Base-by-base conservation (phyloP, 2,113 vertebrate species). In the Phodopus roborovskii region DNA sequence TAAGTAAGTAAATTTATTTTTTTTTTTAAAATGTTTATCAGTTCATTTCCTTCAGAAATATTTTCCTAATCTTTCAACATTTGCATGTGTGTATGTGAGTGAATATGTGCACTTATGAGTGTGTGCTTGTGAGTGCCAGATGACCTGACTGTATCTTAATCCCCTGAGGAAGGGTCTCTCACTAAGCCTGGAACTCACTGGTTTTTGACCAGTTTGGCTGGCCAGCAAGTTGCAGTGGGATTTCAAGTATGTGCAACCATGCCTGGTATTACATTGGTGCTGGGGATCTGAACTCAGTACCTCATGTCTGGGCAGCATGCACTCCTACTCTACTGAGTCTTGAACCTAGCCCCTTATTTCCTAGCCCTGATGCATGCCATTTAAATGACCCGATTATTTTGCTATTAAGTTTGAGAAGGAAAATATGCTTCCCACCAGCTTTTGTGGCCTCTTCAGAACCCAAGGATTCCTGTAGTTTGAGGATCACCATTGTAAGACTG, bases 61-160 rank as follows among this genome's bases (percentile, higher is more conserved):
- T 94, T 93, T 94, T n/a, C 39, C 62, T 78, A 87, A 84, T 92
- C 90, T 92, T 30, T 60, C 53, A 90, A 64, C 73, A 1, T 60
- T 58, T 60, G 33, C 2, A 24, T 81, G 50, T 56, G 78, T 71
- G 15, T 70, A 15, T n/a, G 33, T 71, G 33, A 60, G 11, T 53
- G 50, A 12, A 53, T 53, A 7, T 53, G 50, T 53, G 50, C 8
- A 53, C 45, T 45, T 45, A 45, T 45, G 45, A 45, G 45, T 36
- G 53, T 56, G 78, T 22, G 33, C 33, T n/a, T 20, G 50, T n/a
- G 50, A 36, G n/a, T 50, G 33, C 30, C 78, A 81, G 33, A 30
- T 79, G 50, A n/a, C 50, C 30, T n/a, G 50, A 19, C 50, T 56
- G 4, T 81, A 53, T 12, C 50, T 36, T 79, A 11, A 78, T 78